phyloP scores from a whole-genome alignment of 2,888 invertebrate species.

The Chymomyza fuscimana region DNA sequence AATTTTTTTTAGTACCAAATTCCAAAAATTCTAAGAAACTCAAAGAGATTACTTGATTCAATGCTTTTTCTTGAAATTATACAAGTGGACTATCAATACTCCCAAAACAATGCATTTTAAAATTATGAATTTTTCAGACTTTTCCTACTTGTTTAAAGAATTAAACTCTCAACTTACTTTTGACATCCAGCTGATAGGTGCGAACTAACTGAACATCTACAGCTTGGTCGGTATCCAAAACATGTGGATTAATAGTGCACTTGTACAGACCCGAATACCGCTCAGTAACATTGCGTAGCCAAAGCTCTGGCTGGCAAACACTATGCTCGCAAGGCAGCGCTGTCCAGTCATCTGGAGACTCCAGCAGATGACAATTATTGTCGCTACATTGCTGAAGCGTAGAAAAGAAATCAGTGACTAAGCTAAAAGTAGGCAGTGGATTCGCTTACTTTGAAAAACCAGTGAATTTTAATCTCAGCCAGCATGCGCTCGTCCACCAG shows the following conservation, averaged over 20 bases:
- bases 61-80: too few species aligned
- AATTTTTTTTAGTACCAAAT: too few species aligned
- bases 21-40: too few species aligned
- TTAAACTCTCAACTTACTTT: conserved; percentile 58
- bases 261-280: conserved; percentile 78
- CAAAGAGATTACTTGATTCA: too few species aligned
- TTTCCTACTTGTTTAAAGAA: too few species aligned
- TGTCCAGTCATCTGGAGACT: conserved; percentile 68
- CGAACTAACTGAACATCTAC: conserved; percentile 77
- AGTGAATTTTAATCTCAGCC: conserved; percentile 68
- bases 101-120: too few species aligned
- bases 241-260: conserved; percentile 76
- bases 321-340: conserved; percentile 73
- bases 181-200: conserved; percentile 77
- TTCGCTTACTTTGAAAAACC: conserved; percentile 76
- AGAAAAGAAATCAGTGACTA: background rate
- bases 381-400: conserved; percentile 73
- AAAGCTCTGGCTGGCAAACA: conserved; percentile 69
- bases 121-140: background rate
- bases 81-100: too few species aligned
- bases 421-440: background rate
- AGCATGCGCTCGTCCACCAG: conserved; percentile 62
- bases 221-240: conserved; percentile 58
- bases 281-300: conserved; percentile 76
- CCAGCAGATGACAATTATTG: conserved; percentile 65